Evolutionary conservation across 2,113 vertebrate genomes (phyloP).

Genomic region (Lampris incognitus): DNA sequence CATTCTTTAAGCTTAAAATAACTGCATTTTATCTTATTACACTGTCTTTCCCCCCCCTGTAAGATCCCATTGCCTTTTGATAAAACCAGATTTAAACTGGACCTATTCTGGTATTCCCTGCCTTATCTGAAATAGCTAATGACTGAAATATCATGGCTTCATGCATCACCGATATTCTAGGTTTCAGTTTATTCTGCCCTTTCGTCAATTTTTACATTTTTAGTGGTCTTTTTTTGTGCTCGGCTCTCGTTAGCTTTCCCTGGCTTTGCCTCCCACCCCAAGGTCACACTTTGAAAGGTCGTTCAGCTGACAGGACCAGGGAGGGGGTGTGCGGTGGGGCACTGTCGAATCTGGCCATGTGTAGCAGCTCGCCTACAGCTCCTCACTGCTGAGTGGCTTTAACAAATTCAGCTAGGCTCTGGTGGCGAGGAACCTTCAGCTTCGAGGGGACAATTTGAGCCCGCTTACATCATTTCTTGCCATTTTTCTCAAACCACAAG

Average conservation of each 20-base stretch:
- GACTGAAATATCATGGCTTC: neutral
- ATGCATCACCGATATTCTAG: neutral
- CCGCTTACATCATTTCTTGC: neutral
- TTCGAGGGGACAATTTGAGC: neutral
- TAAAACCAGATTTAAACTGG: neutral
- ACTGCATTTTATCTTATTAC: slow-evolving; percentile 14
- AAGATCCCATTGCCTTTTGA: neutral
- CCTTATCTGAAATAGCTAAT: slow-evolving; percentile 4
- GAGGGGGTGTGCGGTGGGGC: neutral
- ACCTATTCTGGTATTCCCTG: neutral
- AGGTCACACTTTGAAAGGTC: slow-evolving; percentile 48
- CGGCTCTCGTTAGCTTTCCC: slow-evolving; percentile 7
- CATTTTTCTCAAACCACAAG: too few relatives aligned
- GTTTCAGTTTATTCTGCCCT: neutral
- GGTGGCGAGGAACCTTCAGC: neutral
- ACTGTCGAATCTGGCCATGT: slow-evolving; percentile 35
- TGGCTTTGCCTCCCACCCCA: neutral
- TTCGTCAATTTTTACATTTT: neutral
- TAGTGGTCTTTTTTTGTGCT: neutral
- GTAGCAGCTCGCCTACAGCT: slow-evolving; percentile 7
- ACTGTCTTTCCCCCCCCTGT: neutral
- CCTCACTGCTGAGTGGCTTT: neutral
- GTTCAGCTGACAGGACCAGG: slow-evolving; percentile 30
- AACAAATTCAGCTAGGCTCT: neutral
- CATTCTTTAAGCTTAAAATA: slow-evolving; percentile 14